These are phyloP conservation scores for Neoaliturus tenellus DNA, from an alignment of 2,888 invertebrate genomes.

Conservation along the genomic window DNA sequence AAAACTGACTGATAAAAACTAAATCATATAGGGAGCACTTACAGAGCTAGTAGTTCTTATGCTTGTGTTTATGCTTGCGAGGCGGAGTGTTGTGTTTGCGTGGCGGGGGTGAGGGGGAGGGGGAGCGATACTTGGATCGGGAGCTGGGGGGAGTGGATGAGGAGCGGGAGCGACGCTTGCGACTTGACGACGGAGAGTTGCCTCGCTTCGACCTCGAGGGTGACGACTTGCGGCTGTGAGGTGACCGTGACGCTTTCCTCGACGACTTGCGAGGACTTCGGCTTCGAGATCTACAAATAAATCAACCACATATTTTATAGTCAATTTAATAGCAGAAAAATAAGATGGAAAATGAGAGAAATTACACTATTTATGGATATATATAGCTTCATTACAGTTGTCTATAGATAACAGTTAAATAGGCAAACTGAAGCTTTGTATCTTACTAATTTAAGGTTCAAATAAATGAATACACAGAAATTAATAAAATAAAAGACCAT, in stretches of 20 bases:
- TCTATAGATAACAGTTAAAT: neutral
- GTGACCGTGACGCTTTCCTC: slow-evolving; percentile 58
- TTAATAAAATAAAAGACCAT: too few species aligned
- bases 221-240: slow-evolving; percentile 67
- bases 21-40: neutral
- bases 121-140: slow-evolving; percentile 70
- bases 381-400: too few species aligned
- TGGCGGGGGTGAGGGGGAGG: slow-evolving; percentile 70
- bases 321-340: too few species aligned
- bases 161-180: slow-evolving; percentile 70
- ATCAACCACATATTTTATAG: too few species aligned
- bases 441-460: too few species aligned
- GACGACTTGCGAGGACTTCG: slow-evolving; percentile 62
- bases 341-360: too few species aligned
- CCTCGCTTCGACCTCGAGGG: slow-evolving; percentile 70
- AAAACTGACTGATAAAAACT: too few species aligned
- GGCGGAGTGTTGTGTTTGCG: slow-evolving; percentile 69
- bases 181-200: slow-evolving; percentile 71
- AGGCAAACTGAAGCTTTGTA: too few species aligned
- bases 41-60: slow-evolving; percentile 68
- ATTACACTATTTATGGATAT: too few species aligned
- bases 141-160: slow-evolving; percentile 72
- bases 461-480: too few species aligned
- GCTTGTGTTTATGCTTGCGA: slow-evolving; percentile 73
- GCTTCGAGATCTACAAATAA: slow-evolving; percentile 63